phyloP scores from a whole-genome alignment of 2,113 vertebrate species.

The Cynocephalus volans region DNA sequence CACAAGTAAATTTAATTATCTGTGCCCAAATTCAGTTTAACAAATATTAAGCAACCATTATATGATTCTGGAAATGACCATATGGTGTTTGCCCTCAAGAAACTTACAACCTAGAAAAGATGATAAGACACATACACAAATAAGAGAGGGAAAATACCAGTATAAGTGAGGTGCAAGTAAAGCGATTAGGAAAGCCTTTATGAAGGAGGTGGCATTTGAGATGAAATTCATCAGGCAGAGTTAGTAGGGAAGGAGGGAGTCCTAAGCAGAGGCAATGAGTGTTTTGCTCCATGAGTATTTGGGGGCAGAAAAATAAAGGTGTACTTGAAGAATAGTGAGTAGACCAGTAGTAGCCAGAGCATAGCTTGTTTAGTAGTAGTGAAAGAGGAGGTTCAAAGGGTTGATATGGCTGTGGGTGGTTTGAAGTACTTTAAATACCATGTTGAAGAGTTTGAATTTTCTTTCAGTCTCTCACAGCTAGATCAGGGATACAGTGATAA shows the following conservation, averaged over 20 bases:
- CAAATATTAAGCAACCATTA: neutral
- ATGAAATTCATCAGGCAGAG: neutral
- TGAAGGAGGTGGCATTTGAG: neutral
- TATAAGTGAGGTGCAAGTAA: neutral
- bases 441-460: neutral
- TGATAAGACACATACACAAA: neutral
- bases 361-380: neutral
- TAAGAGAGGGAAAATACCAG: neutral
- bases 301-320: neutral
- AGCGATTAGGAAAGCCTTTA: neutral
- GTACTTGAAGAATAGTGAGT: neutral
- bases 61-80: neutral
- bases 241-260: neutral
- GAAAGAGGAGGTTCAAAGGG: neutral
- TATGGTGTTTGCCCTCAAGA: neutral
- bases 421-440: neutral
- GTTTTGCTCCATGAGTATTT: neutral
- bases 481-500: neutral
- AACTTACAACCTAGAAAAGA: neutral
- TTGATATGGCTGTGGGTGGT: neutral
- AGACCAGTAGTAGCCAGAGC: neutral
- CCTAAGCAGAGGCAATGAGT: neutral
- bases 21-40: constrained; percentile 46
- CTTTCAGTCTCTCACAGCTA: neutral
- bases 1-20: neutral